Base-by-base conservation (phyloP, 2,113 vertebrate species). In the Irena cyanogastra region DNA sequence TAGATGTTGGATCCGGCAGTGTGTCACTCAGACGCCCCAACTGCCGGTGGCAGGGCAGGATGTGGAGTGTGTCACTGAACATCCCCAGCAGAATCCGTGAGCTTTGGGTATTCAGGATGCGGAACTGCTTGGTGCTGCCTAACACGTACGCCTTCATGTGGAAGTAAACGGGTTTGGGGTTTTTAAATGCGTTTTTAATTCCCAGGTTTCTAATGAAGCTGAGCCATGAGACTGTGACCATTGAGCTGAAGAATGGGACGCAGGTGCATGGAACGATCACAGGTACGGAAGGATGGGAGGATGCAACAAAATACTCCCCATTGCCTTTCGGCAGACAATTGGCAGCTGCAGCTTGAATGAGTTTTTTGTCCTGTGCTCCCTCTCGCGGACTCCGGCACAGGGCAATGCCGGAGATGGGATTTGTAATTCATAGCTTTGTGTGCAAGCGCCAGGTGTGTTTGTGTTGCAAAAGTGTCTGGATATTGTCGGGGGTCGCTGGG, bases 261-360 rank as follows among this genome's bases (percentile, higher is more conserved):
- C 99, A 99, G 95, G 99, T 99, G 41, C 99, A 99, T 10, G 99
- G 99, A 69, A 99, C 99, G 8, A 99, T 99, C 89, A 99, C 99
- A 98, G 99, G 99, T 99, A 97, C 37, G 91, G 23, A 1, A 1
- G 27, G 45, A 13, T 16, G 23, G 47, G 33, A 54, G 37, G 3
- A 14, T 6, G 4, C 4, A 1, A 35, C 15, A 2, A 13, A 30
- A 22, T 4, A 3, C 2, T 6, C 5, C 16, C 27, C 1, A 2
- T 13, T 21, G 11, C 30, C 26, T n/a, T 30, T 47, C 13, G 11
- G 20, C 33, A 11, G 10, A n/a, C 56, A 19, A 6, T 14, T 24
- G 31, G 65, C 28, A 50, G 14, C 56, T 11, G 1, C 27, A n/a
- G 31, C 8, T n/a, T 23, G 35, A 10, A 41, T 33, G 90, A 56